Base-by-base conservation (phyloP, 1,140 invertebrate species). In the Neodiprion pinetum region DNA sequence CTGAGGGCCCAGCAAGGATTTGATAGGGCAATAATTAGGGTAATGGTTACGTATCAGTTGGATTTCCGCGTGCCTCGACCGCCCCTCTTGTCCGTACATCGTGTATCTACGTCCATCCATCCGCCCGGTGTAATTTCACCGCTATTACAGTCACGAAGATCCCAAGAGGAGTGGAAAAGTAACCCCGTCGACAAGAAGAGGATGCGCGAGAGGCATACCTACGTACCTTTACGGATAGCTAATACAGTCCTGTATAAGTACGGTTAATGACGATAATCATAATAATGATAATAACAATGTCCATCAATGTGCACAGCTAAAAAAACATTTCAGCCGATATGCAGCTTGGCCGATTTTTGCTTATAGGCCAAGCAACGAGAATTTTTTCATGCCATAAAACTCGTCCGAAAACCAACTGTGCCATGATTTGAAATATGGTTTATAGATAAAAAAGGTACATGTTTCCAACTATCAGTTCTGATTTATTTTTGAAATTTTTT, bases 31-130 rank as follows among this genome's bases (percentile, higher is more conserved):
- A 85, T 86, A 87, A 86, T 87, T 87, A 86, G 85, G 81, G 83
- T 87, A 87, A 87, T 87, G 85, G 84, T 82, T 86, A 86, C 86
- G 86, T 87, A 86, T 86, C 85, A 86, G 85, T 81, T 85, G 79
- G 80, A 84, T 87, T 86, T 87, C 86, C 86, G 85, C 86, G 85
- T 85, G 82, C 78, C 79, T 85, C 80, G 82, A 85, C 83, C 80
- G 78, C 28, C 53, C 53, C 53, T 17, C 53, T 14, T 12, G n/a
- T 61, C 76, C 74, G 74, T 80, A 80, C 76, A 77, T 81, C 28
- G 28, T 40, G 28, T 40, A 40, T 76, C 78, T 69, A 49, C 75
- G 48, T 75, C 74, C 17, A 68, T 48, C 71, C 69, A 69, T 73
- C 71, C 28, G 5, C 28, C 28, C 53, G 53, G 53, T 61, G 53